phyloP scores from a whole-genome alignment of 2,113 vertebrate genomes.

The Paracanthobrama guichenoti region DNA sequence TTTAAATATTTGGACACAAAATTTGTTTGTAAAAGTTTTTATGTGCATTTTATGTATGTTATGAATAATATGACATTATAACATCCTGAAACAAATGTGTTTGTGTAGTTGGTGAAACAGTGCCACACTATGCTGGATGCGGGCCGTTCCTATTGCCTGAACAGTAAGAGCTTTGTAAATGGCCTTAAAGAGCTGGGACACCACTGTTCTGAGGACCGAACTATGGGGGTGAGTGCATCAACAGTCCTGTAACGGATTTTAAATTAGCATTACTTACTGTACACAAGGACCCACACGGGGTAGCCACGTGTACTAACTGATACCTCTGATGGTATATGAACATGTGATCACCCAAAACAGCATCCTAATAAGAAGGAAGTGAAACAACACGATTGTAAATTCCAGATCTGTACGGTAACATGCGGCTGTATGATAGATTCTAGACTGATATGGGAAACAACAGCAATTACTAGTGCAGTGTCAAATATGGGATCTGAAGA shows the following conservation, averaged over 20 bases:
- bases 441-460: neutral
- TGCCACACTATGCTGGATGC: slow-evolving; percentile 84
- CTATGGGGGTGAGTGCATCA: slow-evolving; percentile 76
- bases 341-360: slow-evolving; percentile 21
- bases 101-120: slow-evolving; percentile 83
- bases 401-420: neutral
- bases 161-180: slow-evolving; percentile 78
- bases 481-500: neutral
- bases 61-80: neutral
- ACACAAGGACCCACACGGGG: neutral
- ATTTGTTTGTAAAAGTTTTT: neutral
- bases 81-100: neutral
- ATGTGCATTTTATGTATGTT: neutral
- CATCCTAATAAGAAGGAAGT: slow-evolving; percentile 31
- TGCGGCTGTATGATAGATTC: neutral
- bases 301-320: slow-evolving; percentile 7
- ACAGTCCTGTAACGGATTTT: neutral
- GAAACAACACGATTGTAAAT: neutral
- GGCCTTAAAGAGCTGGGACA: slow-evolving; percentile 81
- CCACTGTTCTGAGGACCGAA: slow-evolving; percentile 76
- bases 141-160: slow-evolving; percentile 78
- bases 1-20: neutral
- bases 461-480: neutral
- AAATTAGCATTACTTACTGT: slow-evolving; percentile 6
- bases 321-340: neutral